Evolutionary conservation across 2,113 vertebrate genomes (phyloP).

Genomic region (Dipodomys merriami): DNA sequence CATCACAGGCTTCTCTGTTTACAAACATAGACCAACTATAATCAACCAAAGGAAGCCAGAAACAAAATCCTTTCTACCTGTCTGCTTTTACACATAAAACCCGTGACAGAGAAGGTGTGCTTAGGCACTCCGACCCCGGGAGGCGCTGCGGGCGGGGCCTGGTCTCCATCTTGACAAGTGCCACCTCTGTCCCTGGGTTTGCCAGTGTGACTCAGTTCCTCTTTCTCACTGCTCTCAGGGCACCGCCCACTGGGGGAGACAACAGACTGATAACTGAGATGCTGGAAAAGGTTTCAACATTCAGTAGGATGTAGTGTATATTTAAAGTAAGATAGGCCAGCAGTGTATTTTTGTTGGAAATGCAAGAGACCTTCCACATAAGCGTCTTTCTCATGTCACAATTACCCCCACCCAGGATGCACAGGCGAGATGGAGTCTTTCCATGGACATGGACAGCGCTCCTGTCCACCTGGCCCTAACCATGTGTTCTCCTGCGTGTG

Average conservation of each 20-base stretch:
- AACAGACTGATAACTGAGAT: background rate
- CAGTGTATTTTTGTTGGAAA: constrained; percentile 38
- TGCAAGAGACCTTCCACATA: constrained; percentile 1
- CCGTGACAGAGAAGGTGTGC: constrained; percentile 80
- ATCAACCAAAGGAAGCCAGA: constrained; percentile 83
- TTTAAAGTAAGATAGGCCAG: constrained; percentile 61
- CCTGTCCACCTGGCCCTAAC: background rate
- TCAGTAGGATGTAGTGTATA: constrained; percentile 68
- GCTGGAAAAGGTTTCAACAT: background rate
- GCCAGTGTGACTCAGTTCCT: background rate
- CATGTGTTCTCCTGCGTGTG: background rate
- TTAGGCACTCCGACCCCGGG: too few species aligned
- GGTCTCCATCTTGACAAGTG: too few species aligned
- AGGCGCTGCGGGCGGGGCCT: background rate
- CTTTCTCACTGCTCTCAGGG: constrained; percentile 29
- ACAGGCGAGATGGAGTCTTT: fast-evolving
- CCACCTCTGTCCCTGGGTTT: constrained; percentile 15
- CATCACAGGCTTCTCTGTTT: constrained; percentile 81
- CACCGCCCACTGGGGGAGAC: constrained; percentile 30
- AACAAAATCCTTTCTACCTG: constrained; percentile 74
- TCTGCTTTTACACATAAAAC: constrained; percentile 78
- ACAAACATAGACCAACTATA: constrained; percentile 82
- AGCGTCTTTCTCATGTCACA: background rate
- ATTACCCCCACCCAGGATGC: background rate
- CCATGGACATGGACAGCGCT: background rate